Base-by-base conservation (phyloP, 2,888 invertebrate genomes). In the Epinotia bilunana region DNA sequence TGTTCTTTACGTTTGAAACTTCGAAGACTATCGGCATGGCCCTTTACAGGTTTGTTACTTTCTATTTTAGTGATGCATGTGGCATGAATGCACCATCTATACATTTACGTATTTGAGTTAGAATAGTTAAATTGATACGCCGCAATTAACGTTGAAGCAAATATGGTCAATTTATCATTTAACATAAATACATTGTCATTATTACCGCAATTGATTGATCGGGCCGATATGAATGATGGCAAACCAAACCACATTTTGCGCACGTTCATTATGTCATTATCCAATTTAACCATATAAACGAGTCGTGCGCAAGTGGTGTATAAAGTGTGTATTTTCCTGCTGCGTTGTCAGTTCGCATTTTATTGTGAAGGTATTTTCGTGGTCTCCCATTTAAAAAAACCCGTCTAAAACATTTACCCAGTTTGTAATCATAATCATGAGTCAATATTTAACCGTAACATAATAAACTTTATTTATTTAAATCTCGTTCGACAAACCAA, bases 21-120 rank as follows among this genome's bases (percentile, higher is more conserved):
- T 33, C 18, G 88, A 86, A 87, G 82, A 84, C 84, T 77, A 77
- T 81, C 78, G 87, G 83, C 83, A 93, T 93, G 93, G 90, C 91
- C 78, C 86, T 93, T 55, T 91, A 89, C 92, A 93, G 93, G 93
- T 93, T 72, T 68, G 72, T 23, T n/a, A 12, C 57, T 72, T 33
- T 5, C 72, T 65, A n/a, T 65, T 13, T 20, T 23, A 62, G 9
- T 28, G 33, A 28, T 12, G 28, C 53, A 71, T 60, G 53, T 69
- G 1, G 65, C 60, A 60, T 61, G 63, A 16, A 16, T 69, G 33
- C n/a, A 3, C 7, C 58, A 58, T 49, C 46, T 39, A 57, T 23
- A 23, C 64, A 64, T 69, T 18, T 28, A 3, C 23, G 12, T 43
- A n/a, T 6, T 43, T 43, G 43, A 55, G n/a, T 43, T 2, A 16